Conservation (phyloP, 2,888 invertebrate genomes). For the Apocheima hispidaria region DNA sequence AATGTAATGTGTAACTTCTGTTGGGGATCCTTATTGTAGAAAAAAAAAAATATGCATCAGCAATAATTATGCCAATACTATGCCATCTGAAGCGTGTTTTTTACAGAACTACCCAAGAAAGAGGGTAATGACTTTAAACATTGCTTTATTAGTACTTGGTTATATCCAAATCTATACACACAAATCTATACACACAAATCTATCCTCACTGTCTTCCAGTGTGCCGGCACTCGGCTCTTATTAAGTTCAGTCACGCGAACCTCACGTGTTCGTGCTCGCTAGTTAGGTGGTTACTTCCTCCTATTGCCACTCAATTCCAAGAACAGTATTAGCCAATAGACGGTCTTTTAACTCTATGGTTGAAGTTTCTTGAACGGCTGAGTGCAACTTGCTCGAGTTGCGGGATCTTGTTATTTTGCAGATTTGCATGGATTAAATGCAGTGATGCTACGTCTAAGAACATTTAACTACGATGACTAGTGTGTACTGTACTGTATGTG, state of each 20-base stretch:
- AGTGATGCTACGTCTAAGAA: slow-evolving; percentile 11
- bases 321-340: slow-evolving; percentile 24
- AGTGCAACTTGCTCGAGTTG: slow-evolving; percentile 26
- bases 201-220: background rate
- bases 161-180: too few relatives aligned
- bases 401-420: slow-evolving; percentile 29
- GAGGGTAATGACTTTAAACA: too few relatives aligned
- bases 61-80: too few relatives aligned
- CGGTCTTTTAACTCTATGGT: slow-evolving; percentile 15
- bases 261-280: slow-evolving; percentile 3
- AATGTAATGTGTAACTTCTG: too few relatives aligned
- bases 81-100: too few relatives aligned
- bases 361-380: slow-evolving; percentile 33
- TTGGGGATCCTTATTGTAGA: too few relatives aligned
- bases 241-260: slow-evolving; percentile 17
- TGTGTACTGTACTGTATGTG: too few relatives aligned
- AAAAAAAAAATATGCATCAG: too few relatives aligned
- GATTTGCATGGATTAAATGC: slow-evolving; percentile 26
- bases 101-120: too few relatives aligned
- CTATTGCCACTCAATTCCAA: slow-evolving; percentile 26
- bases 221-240: slow-evolving; percentile 5
- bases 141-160: too few relatives aligned
- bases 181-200: background rate
- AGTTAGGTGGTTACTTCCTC: slow-evolving; percentile 6
- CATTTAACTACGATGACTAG: background rate